Evolutionary conservation across 2,797 vertebrate genomes (phyloP), one percentile per base, ranked within the genome.

Genomic region (Melanotaenia pygmaea): DNA sequence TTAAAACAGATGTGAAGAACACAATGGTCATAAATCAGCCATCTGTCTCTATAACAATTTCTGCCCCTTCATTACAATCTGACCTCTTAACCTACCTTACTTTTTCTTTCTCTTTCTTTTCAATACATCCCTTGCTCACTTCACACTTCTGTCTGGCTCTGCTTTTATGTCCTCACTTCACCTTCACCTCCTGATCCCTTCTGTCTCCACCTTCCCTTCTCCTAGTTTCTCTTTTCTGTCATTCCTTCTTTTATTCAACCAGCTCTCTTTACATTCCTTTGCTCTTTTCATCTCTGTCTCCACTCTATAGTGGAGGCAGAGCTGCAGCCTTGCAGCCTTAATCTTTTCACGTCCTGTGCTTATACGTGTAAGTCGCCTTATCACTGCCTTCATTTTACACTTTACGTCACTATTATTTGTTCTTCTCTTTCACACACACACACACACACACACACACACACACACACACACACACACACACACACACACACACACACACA

Each of bases 1-100:
- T 80, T 67, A 80, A 85, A 89, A 58, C 59, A 64, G 77, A 77
- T 75, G 65, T 58, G 68, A 68, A 69, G 63, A 77, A 76, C 72
- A 70, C 50, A 62, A 7, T 32, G 73, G 67, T 80, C 72, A 50
- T 78, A 64, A 65, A 70, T 86, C 83, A 64, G 5, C 53, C 53
- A 18, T 73, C 80, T 64, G 60, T 69, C 71, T 61, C 34, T 7
- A 13, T 35, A 62, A 69, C 6, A 32, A 45, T 40, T 61, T 37
- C 60, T 28, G 56, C 74, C 30, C 70, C 67, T 76, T 77, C 67
- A 60, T 78, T 61, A 64, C 70, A 61, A 62, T 34, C 70, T 68
- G 69, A 64, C 77, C 70, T 73, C 64, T 59, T 82, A 81, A 75
- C 74, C 69, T 71, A 1, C 32, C 12, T 24, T 5, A 64, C 61